Evolutionary conservation across 2,113 vertebrate species (phyloP).

Genomic region (Buteo buteo): DNA sequence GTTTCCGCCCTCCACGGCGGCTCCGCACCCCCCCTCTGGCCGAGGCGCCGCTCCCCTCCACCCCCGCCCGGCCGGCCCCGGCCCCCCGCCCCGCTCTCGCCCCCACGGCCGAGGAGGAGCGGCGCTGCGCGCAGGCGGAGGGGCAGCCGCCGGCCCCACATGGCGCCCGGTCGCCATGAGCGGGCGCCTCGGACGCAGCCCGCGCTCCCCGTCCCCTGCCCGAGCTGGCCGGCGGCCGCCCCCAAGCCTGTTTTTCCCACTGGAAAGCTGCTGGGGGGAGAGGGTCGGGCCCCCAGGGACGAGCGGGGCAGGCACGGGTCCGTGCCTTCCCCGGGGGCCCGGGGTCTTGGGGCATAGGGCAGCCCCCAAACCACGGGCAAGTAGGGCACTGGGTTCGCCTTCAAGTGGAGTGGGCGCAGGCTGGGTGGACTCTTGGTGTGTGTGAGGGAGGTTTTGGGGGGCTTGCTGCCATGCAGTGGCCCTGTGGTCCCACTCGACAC

Average conservation of each 20-base stretch:
- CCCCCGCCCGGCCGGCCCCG: too few species aligned
- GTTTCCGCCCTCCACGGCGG: too few species aligned
- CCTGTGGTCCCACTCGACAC: fast-evolving
- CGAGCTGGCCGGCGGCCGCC: neutral
- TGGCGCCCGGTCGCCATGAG: too few species aligned
- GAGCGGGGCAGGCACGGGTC: neutral
- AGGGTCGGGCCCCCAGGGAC: too few species aligned
- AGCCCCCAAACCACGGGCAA: fast-evolving
- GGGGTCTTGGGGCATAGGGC: neutral
- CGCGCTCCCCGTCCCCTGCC: too few species aligned
- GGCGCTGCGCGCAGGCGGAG: too few species aligned
- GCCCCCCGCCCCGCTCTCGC: too few species aligned
- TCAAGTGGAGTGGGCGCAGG: fast-evolving
- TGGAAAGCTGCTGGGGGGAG: neutral
- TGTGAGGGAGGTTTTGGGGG: neutral
- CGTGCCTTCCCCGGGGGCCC: fast-evolving
- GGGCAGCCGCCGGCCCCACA: too few species aligned
- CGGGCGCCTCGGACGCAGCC: too few species aligned
- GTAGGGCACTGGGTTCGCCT: neutral
- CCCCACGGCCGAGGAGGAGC: too few species aligned
- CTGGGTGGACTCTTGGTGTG: fast-evolving
- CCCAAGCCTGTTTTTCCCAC: neutral
- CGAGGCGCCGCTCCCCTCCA: too few species aligned
- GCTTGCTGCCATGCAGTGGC: fast-evolving
- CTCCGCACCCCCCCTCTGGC: too few species aligned